Base-by-base conservation (phyloP, 2,113 vertebrate species). In the Hemibagrus wyckioides region DNA sequence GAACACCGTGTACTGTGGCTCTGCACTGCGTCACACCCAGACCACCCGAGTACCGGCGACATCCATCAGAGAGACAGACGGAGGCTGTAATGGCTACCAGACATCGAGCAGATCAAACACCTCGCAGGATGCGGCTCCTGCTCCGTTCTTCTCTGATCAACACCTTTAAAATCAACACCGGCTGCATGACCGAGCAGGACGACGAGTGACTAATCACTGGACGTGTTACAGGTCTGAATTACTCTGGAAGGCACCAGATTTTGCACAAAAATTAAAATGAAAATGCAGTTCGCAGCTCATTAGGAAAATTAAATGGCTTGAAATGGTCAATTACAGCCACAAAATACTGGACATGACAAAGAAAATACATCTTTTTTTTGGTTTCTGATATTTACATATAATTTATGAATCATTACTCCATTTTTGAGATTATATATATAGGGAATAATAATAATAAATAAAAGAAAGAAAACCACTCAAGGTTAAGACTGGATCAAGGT, bases 21-120 rank as follows among this genome's bases (percentile, higher is more conserved):
- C 56, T 85, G 88, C 54, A 81, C 67, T 50, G 85, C 85, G 71
- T 85, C 85, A 85, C 61, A n/a, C 48, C 41, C n/a, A 65, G 63
- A 39, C 44, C 48, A 30, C 48, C 50, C 83, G 13, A 48, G 52
- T 48, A 85, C 36, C 25, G 6, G 39, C 61, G 7, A 48, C 71
- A 50, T 85, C 41, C n/a, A 76, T 63, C 71, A 63, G 0, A 30
- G n/a, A n/a, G n/a, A n/a, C 19, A 11, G 30, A 77, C 10, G 36
- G 28, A 30, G 28, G 25, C 25, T 7, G 28, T 17, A 76, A 52
- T 0, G n/a, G 30, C 36, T 4, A 30, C 13, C 63, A 28, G 21
- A 39, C 33, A 19, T 36, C 17, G 0, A 21, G 1, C 17, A 3
- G 75, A 77, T 52, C 6, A 19, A 52, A 30, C 6, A 10, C 8